Conservation (phyloP, 2,888 invertebrate species). For the Scrobipalpa costella region DNA sequence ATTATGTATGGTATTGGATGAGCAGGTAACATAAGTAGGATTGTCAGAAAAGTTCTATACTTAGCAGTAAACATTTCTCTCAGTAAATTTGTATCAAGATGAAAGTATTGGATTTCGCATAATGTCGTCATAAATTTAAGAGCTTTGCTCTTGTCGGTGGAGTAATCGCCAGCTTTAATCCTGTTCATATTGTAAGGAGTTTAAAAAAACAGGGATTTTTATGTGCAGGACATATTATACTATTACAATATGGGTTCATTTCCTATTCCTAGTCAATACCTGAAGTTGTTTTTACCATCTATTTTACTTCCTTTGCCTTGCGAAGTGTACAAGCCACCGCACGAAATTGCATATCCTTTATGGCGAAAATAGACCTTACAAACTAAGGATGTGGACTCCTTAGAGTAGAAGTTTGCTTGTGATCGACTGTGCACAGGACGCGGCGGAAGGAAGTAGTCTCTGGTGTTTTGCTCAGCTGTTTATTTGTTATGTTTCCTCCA, state of each 20-base stretch:
- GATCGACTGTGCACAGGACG: neutral
- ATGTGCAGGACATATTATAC: neutral
- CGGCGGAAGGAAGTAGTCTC: slow-evolving; percentile 14
- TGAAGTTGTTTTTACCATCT: slow-evolving; percentile 15
- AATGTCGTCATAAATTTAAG: too few relatives aligned
- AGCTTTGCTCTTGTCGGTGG: too few relatives aligned
- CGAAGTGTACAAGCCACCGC: neutral
- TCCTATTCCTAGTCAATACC: neutral
- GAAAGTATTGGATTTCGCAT: neutral
- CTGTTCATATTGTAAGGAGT: too few relatives aligned
- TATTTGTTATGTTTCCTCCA: slow-evolving; percentile 10
- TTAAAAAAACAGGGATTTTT: neutral
- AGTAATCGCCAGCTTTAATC: too few relatives aligned
- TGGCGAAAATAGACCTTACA: neutral
- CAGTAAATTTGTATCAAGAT: too few relatives aligned
- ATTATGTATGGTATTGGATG: neutral
- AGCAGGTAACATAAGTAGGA: neutral
- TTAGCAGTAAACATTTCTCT: too few relatives aligned
- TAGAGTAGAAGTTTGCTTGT: neutral
- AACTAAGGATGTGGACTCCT: neutral
- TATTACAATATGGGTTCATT: neutral
- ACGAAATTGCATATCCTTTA: neutral
- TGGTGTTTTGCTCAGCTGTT: slow-evolving; percentile 12
- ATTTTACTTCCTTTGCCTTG: slow-evolving; percentile 1
- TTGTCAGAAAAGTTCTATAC: too few relatives aligned